Evolutionary conservation across 2,888 invertebrate genomes (phyloP).

Genomic region (Plebejus melissa): DNA sequence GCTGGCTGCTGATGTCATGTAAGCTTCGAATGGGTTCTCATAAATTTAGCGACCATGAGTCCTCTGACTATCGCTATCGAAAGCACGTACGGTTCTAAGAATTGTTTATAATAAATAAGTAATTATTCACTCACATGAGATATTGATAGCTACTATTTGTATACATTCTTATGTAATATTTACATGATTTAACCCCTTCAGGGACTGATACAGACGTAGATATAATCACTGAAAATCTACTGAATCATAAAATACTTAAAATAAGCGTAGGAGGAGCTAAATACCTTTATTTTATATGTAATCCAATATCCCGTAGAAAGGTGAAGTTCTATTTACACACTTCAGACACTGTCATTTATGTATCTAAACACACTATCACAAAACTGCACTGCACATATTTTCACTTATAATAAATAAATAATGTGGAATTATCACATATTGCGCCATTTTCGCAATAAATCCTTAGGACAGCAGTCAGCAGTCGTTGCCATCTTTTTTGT

Average conservation of each 20-base stretch:
- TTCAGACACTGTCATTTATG: constrained; percentile 70
- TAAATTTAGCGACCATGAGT: constrained; percentile 44
- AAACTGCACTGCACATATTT: constrained; percentile 73
- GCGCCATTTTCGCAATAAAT: constrained; percentile 76
- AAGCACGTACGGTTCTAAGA: constrained; percentile 50
- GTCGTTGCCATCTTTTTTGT: constrained; percentile 79
- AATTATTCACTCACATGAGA: constrained; percentile 39
- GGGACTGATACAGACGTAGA: constrained; percentile 23
- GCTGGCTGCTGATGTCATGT: constrained; percentile 76
- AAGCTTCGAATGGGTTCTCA: constrained; percentile 44
- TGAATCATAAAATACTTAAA: constrained; percentile 41
- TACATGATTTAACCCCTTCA: constrained; percentile 28
- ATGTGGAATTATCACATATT: constrained; percentile 75
- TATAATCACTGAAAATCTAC: constrained; percentile 31
- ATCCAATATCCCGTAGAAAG: constrained; percentile 77
- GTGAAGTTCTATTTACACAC: constrained; percentile 71
- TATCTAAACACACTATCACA: constrained; percentile 71
- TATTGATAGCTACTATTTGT: not conserved
- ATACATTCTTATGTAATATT: constrained; percentile 69
- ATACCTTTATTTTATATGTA: constrained; percentile 76
- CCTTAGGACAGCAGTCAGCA: constrained; percentile 74
- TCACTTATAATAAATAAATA: constrained; percentile 70
- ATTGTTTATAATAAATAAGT: constrained; percentile 43
- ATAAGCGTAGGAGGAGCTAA: constrained; percentile 64
- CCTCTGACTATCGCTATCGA: constrained; percentile 37